phyloP scores from a whole-genome alignment of 2,113 vertebrate species.

The Psephotus haematonotus region DNA sequence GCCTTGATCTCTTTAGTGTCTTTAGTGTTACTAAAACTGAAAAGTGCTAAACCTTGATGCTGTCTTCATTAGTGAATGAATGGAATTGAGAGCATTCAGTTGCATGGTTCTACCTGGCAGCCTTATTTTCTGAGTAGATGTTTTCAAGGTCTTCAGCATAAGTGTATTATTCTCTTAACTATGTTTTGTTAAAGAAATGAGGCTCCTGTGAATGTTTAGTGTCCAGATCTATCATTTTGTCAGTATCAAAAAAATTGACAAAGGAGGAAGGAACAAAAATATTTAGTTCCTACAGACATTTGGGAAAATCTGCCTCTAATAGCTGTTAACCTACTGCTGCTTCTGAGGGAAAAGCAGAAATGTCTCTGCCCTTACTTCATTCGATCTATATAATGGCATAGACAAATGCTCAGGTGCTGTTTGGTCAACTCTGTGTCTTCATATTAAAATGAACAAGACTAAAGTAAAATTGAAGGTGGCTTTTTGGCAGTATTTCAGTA shows the following conservation, averaged over 20 bases:
- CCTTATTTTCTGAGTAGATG: neutral
- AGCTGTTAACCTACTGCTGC: neutral
- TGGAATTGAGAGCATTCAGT: neutral
- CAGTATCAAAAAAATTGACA: neutral
- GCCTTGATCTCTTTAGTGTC: neutral
- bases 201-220: neutral
- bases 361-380: neutral
- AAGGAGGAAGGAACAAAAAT: neutral
- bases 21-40: neutral
- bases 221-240: neutral
- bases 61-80: neutral
- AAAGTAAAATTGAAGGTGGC: neutral
- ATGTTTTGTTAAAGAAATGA: neutral
- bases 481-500: neutral
- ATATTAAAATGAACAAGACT: neutral
- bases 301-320: neutral
- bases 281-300: neutral
- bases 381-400: neutral
- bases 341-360: neutral
- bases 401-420: neutral
- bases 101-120: neutral
- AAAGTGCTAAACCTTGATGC: neutral
- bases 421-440: neutral
- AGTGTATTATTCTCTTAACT: neutral
- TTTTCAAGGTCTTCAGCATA: neutral